Evolutionary conservation across 2,888 invertebrate genomes (phyloP), one percentile per base, ranked within the genome.

Genomic region (Scaptomyza parva): DNA sequence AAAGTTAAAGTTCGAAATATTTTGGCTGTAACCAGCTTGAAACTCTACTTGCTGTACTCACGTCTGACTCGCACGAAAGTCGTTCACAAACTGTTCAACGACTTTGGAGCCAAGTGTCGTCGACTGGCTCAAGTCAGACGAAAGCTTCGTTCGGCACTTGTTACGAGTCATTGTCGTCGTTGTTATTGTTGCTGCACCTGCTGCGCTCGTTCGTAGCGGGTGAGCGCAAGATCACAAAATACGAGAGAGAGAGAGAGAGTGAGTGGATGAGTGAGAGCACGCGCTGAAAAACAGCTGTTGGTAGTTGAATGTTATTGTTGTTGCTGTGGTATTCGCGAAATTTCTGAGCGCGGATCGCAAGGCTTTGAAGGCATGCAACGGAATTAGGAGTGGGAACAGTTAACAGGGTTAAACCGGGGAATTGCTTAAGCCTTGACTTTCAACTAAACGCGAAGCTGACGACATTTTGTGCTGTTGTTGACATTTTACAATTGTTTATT

Each of bases 41-140:
- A 30, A 11, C 11, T 20, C 24, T 14, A 20, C 60, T 55, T 62
- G 33, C 63, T 54, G n/a, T n/a, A 45, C 40, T 53, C 62, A 86
- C 79, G 90, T 90, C 88, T 81, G 78, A 43, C 75, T 71, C 85
- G 85, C 83, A 87, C 88, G 89, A 89, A 83, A 77, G 84, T 89
- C 82, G 82, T 81, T 89, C 88, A 86, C 77, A 78, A 83, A 88
- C 87, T 89, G 74, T 76, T 70, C 72, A 62, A 30, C 61, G 59
- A 45, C 72, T 33, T 35, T 53, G 54, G n/a, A 52, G 59, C 55
- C 37, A 57, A 67, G 53, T 70, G 52, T 41, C 57, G 55, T 67
- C 76, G 71, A 67, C 55, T 62, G 41, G n/a, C 35, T 20, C 45
- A 53, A 57, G 48, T 6, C 59, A 64, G 63, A 76, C 68, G 71